Base-by-base conservation (phyloP, 2,113 vertebrate genomes). In the Leptocoma aspasia region DNA sequence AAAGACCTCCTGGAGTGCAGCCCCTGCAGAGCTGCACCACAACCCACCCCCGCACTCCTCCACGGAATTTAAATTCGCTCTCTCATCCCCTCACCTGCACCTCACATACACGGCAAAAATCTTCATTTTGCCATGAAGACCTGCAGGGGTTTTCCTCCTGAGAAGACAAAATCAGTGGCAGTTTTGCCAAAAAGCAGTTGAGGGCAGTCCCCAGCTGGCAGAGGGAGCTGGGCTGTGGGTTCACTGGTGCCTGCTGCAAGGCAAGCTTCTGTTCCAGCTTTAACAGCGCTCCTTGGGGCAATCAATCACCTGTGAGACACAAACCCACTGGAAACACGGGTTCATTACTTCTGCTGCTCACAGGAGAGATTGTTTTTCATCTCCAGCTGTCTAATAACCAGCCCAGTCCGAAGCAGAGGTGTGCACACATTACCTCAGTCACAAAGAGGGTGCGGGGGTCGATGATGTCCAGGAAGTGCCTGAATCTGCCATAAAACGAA, bases 381-480 rank as follows among this genome's bases (percentile, higher is more conserved):
- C 70, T 27, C 30, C 27, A 41, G 41, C 64, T n/a, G 30, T 0
- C 44, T 22, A 9, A 83, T 8, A 22, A 49, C 18, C 3, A 53
- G 57, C 1, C 50, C 19, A n/a, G 28, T 0, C 18, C 21, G 8
- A 11, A 80, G 20, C 56, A 20, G 78, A 65, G 68, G 49, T 0
- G 15, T 0, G 3, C 14, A 9, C 22, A 47, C 63, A 0, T 98
- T 98, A 99, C 99, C 99, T 99, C 98, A 3, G 98, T 98, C 69
- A 99, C 98, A 66, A 99, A 99, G 63, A 99, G 98, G 0, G 99
- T 99, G 47, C 98, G 98, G 2, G 99, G 99, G 94, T 99, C 99
- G 7, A 99, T 99, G 97, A 99, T 98, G 94, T 99, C 98, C 98
- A 99, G 72, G 97, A 99, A 99, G 97, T 99, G 99, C 77, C 99